Conservation (phyloP, 2,113 vertebrate species). For the Gila orcuttii region DNA sequence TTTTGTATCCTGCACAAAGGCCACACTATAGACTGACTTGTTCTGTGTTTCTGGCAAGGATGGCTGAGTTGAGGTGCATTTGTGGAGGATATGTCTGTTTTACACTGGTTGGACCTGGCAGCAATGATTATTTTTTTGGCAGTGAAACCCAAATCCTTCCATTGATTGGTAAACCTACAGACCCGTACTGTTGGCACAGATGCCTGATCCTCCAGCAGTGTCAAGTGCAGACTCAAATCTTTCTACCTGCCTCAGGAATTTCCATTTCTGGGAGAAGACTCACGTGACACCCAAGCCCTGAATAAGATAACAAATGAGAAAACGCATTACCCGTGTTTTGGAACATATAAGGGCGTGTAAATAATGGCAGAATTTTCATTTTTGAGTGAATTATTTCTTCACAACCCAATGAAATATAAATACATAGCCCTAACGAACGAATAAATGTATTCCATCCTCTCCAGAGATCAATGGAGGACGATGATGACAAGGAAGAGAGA, state of each 20-base stretch:
- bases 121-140: background rate
- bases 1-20: slow-evolving; percentile 2
- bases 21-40: slow-evolving; percentile 13
- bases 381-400: background rate
- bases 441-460: slow-evolving; percentile 12
- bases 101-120: background rate
- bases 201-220: slow-evolving; percentile 42
- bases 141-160: slow-evolving; percentile 29
- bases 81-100: background rate
- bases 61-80: background rate
- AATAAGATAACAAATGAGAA: background rate
- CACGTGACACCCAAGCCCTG: background rate
- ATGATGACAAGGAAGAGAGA: slow-evolving; percentile 33
- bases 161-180: slow-evolving; percentile 33
- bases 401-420: background rate
- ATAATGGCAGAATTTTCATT: background rate
- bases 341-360: background rate
- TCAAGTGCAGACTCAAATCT: slow-evolving; percentile 36
- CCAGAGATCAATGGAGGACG: background rate
- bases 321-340: background rate
- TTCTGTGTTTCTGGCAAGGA: slow-evolving; percentile 1
- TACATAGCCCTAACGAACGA: background rate
- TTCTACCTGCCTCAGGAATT: slow-evolving; percentile 28
- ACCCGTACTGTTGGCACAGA: background rate
- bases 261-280: slow-evolving; percentile 26